phyloP scores from a whole-genome alignment of 2,797 vertebrate species.

The Paramormyrops hopkinsi region DNA sequence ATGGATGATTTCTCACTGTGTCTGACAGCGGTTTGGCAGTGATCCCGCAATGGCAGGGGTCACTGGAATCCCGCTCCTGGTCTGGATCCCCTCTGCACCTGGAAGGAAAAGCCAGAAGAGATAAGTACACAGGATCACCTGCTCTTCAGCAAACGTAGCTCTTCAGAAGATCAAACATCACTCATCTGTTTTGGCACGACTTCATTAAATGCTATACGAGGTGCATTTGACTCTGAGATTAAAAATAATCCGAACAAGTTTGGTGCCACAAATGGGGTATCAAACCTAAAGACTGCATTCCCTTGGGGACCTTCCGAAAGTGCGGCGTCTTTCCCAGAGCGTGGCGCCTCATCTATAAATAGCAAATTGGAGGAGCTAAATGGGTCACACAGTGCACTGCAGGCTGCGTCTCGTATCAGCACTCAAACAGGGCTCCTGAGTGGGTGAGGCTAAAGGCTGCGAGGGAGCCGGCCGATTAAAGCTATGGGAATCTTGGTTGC shows the following conservation, averaged over 20 bases:
- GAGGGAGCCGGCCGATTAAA: not conserved
- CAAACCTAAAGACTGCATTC: not conserved
- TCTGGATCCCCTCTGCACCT: not conserved
- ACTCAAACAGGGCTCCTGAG: not conserved
- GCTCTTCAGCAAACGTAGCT: not conserved
- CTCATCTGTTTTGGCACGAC: not conserved
- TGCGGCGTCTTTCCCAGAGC: not conserved
- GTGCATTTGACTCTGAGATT: not conserved
- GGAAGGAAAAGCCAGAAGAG: not conserved
- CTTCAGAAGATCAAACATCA: not conserved
- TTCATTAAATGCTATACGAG: not conserved
- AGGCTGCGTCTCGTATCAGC: not conserved
- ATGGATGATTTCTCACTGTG: not conserved
- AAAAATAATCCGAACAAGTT: not conserved
- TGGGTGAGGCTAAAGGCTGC: slow-evolving; percentile 19
- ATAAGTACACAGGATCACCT: not conserved
- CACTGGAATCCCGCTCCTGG: not conserved
- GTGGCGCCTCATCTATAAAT: slow-evolving; percentile 22
- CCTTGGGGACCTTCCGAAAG: not conserved
- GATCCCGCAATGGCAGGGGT: not conserved
- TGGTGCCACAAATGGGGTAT: not conserved
- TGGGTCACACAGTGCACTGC: slow-evolving; percentile 27
- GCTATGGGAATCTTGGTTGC: not conserved
- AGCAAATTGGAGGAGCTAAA: slow-evolving; percentile 26
- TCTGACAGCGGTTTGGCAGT: not conserved